These are phyloP conservation scores for Scylla paramamosain DNA, from an alignment of 1,140 invertebrate species.

Conservation along the genomic window DNA sequence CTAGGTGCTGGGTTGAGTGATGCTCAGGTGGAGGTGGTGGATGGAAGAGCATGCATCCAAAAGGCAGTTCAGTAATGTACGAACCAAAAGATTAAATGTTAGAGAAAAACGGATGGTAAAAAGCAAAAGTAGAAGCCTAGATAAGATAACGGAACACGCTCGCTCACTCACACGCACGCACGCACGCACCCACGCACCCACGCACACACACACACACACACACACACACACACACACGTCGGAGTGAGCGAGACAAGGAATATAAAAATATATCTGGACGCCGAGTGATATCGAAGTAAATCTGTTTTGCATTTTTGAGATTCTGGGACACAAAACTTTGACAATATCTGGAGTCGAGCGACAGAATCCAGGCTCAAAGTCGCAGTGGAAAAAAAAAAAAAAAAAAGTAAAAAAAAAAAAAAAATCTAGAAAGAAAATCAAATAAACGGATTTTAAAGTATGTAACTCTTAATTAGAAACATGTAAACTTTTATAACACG, in stretches of 20 bases:
- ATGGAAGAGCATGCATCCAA: not conserved
- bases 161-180: not conserved
- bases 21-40: not conserved
- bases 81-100: not conserved
- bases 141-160: not conserved
- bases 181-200: not conserved
- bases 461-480: not conserved
- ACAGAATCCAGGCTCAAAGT: not conserved
- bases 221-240: not conserved
- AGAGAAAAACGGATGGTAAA: not conserved
- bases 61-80: not conserved
- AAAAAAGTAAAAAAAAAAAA: not conserved
- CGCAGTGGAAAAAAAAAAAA: not conserved
- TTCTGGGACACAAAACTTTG: slow-evolving; percentile 14
- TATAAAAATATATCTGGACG: slow-evolving; percentile 24
- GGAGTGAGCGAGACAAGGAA: slow-evolving; percentile 19
- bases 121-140: too few species aligned
- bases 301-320: slow-evolving; percentile 15
- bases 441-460: not conserved
- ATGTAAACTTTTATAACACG: not conserved
- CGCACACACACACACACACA: slow-evolving; percentile 7
- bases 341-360: slow-evolving; percentile 18
- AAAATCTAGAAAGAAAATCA: not conserved
- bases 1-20: not conserved
- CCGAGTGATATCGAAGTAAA: slow-evolving; percentile 1